Evolutionary conservation across 2,797 vertebrate genomes (phyloP), one percentile per base, ranked within the genome.

Genomic region (Tenualosa thibaudeaui): DNA sequence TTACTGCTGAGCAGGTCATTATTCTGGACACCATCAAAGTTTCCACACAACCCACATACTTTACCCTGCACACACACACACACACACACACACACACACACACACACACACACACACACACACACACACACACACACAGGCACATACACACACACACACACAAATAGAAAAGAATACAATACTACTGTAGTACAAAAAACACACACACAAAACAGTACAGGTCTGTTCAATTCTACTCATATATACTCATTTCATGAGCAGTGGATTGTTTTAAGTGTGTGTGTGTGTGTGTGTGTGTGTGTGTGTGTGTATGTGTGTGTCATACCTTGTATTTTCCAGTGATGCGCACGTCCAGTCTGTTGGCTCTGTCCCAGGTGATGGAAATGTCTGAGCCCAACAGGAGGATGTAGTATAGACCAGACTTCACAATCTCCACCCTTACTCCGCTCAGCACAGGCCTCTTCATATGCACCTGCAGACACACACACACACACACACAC

Each of bases 11-110:
- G 91, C 89, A 98, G 90, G 91, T 99, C 98, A 12, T 99, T 99
- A 95, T 99, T 99, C 91, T 97, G 94, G 82, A 95, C 93, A 50
- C 97, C 97, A 81, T 99, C 98, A 83, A 98, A 99, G 92, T 99
- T 98, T 83, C 98, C 98, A 89, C 98, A 99, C 37, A 99, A 94
- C 83, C 98, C 98, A 83, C 98, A 99, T 71, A 99, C 96, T 88
- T 82, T 93, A 31, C 96, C 96, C 98, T 99, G 89, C 49, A 87
- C 15, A 24, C 40, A 87, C 81, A 89, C 54, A 88, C 6, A 83
- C 10, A 26, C 81, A 82, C 50, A 82, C 17, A 40, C 17, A 82
- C 13, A 17, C 26, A 56, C 5, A 37, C 54, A 82, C 26, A 24
- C 26, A 81, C 26, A 81, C 13, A 54, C 62, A 51, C 43, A 50